Evolutionary conservation across 2,888 invertebrate genomes (phyloP).

Genomic region (Noctua janthe): DNA sequence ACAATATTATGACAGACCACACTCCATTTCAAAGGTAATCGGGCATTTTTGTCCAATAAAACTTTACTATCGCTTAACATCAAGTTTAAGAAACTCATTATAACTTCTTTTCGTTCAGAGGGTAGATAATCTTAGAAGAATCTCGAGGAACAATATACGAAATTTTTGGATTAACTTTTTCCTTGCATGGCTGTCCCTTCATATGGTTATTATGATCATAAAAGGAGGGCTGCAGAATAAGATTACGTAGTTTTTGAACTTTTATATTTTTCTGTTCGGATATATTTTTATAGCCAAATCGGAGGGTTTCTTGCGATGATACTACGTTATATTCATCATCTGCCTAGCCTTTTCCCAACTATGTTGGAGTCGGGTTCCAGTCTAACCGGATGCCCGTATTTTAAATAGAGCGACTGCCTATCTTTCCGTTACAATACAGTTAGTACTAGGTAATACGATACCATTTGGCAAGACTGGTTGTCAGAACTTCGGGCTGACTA

Average conservation of each 20-base stretch:
- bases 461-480: too few relatives aligned
- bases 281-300: neutral
- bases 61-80: slow-evolving; percentile 43
- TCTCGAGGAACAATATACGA: slow-evolving; percentile 35
- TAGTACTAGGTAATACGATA: too few relatives aligned
- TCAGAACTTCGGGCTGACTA: too few relatives aligned
- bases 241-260: slow-evolving; percentile 28
- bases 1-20: slow-evolving; percentile 1
- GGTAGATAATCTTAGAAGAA: slow-evolving; percentile 47
- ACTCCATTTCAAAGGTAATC: slow-evolving; percentile 23
- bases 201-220: slow-evolving; percentile 48
- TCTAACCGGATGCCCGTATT: too few relatives aligned
- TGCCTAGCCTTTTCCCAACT: too few relatives aligned
- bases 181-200: slow-evolving; percentile 26
- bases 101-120: slow-evolving; percentile 46
- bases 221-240: slow-evolving; percentile 24
- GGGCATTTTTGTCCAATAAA: slow-evolving; percentile 43
- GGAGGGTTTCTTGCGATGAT: too few relatives aligned
- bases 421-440: too few relatives aligned
- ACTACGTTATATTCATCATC: too few relatives aligned
- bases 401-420: too few relatives aligned
- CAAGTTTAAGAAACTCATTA: slow-evolving; percentile 61
- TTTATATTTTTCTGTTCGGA: slow-evolving; percentile 20
- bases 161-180: slow-evolving; percentile 41
- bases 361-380: too few relatives aligned